Base-by-base conservation (phyloP, 2,797 vertebrate species). In the Micrastur ruficollis region DNA sequence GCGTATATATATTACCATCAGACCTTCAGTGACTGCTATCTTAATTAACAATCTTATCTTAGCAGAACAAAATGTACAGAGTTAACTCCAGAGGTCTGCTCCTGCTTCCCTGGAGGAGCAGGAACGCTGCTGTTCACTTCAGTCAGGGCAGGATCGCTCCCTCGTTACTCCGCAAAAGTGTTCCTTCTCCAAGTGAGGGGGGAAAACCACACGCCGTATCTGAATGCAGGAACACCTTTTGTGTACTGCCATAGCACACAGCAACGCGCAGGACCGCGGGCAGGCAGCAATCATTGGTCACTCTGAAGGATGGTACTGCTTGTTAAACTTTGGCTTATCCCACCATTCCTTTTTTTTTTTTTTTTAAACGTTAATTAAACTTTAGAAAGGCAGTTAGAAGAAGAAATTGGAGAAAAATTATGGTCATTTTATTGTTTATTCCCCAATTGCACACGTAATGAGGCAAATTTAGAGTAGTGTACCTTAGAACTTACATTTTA, bases 371-470 rank as follows among this genome's bases (percentile, higher is more conserved):
- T 75, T 90, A 93, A 94, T 93, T 96, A 93, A 95, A 67, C 47
- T 89, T 93, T 65, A 1, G 90, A 95, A 92, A 89, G 42, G 65
- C 91, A 97, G 90, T 81, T 93, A 74, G 81, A 34, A n/a, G 85
- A 96, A 93, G 76, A 73, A 84, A 97, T 27, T 52, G 40, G 22
- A 74, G 70, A 68, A 92, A 96, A 95, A 88, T 81, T 56, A 84
- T 5, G 23, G 58, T 70, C 58, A 44, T 90, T 93, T 97, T 91
- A 92, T 83, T 94, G 81, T 96, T 97, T 96, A 92, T 92, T 88
- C 76, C 76, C 56, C 94, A 96, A 96, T 74, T 96, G 87, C 84
- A 93, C 63, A 79, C 1, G 47, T 81, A 97, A 97, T 72, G 89
- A 96, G 90, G 90, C 71, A 96, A 96, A 97, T 94, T 90, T 80